Evolutionary conservation across 2,888 invertebrate species (phyloP), one percentile per base, ranked within the genome.

Genomic region (Protonemura montana): DNA sequence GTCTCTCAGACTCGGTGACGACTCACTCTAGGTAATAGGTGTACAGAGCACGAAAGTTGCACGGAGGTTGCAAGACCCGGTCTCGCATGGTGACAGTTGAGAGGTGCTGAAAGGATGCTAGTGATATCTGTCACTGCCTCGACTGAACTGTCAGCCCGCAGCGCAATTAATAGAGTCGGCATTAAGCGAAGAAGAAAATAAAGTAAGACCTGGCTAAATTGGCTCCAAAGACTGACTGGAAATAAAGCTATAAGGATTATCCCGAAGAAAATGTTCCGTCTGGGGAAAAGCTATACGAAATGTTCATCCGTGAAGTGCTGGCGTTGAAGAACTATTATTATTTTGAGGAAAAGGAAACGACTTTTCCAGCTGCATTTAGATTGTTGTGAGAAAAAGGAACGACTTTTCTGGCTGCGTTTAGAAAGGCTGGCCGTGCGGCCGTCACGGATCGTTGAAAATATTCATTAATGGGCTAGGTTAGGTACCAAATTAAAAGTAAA

Each of bases 71-170:
- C 59, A 13, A 59, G 16, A 16, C 16, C 59, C 6, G 13, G 59
- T 59, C 59, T 59, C 35, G 35, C 35, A n/a, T 41, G 16, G 16
- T 59, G 59, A 59, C 59, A 21, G 13, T 21, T 59, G 16, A 59
- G 21, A 21, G 1, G 59, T 59, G 59, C 59, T 59, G 59, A 59
- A 59, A 59, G 59, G 59, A 59, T 59, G 59, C 16, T 59, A 21
- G 59, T 59, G 59, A 59, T 59, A 59, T 59, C 59, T 59, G 59
- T 59, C 59, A 59, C 59, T 59, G 59, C 59, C 59, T 59, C 59
- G 6, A 21, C 59, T 59, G 59, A 59, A 21, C 59, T 59, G 59
- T 59, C 59, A 59, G 16, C 59, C 59, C 16, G 1, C 59, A 10
- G 59, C 21, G 59, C 59, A 59, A 59, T 59, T 59, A 59, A 59